Base-by-base conservation (phyloP, 2,797 vertebrate species). In the Galaxias olidus region DNA sequence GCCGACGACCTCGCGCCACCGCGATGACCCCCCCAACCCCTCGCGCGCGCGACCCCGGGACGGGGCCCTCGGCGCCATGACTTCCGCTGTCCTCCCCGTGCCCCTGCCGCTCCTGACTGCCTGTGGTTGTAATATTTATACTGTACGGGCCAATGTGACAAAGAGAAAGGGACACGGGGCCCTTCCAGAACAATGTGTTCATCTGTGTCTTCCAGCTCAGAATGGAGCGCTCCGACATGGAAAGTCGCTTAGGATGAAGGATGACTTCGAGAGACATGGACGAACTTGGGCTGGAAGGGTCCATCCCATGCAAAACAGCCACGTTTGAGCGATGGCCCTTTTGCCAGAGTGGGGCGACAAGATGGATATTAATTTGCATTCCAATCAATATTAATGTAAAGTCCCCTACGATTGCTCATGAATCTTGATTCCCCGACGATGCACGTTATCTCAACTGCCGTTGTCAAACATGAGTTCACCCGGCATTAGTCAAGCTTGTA, bases 41-140 rank as follows among this genome's bases (percentile, higher is more conserved):
- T n/a, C n/a, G n/a, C n/a, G n/a, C n/a, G n/a, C n/a, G n/a, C n/a
- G n/a, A 75, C 84, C 84, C 84, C 75, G 52, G 17, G 57, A 60
- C 20, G 70, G 60, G 59, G 65, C 64, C 68, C 56, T 69, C 58
- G 54, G 46, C 61, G 73, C 52, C 44, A n/a, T 17, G 48, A 53
- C 47, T 7, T 10, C 70, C 66, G 3, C 42, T 61, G 46, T 40
- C 9, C 30, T 41, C 46, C 9, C 45, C 63, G 59, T 19, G 20
- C 47, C 66, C 56, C 69, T 42, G 18, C 52, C 63, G 43, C 60
- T 63, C 10, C 56, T 12, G 48, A 61, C 48, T 7, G 11, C n/a
- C 47, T 51, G 79, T 69, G 81, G 83, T 78, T 77, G 70, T 77
- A 88, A 77, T 84, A 75, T 50, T 57, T 85, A n/a, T 75, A 82